Evolutionary conservation across 2,113 vertebrate species (phyloP), one percentile per base, ranked within the genome.

Genomic region (Mormyrus lacerda): DNA sequence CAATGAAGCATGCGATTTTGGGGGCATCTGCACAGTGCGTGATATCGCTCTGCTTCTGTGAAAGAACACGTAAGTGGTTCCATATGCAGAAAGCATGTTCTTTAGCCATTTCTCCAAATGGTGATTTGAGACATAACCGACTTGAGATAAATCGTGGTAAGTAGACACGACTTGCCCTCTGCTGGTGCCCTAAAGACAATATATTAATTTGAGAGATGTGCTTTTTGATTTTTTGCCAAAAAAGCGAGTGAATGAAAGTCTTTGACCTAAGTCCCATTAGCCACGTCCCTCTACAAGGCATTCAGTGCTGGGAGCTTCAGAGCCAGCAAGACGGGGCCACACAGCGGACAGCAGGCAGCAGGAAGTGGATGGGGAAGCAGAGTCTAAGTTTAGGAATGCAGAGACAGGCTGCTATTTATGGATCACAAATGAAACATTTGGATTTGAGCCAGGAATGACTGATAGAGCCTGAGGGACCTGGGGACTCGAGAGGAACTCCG

Each of bases 301-400:
- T 31, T 55, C 27, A 39, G n/a, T 13, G 51, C 85, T 19, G 85
- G 85, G 31, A 35, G 21, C 84, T 27, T 45, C 47, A 17, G 47
- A 5, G 84, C n/a, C 47, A 27, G 13, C 44, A 35, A 15, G 84
- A 2, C 31, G n/a, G 47, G 47, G 47, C 48, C 48, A 87, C 47
- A 19, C 85, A 51, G 15, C 85, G 27, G 85, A 13, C 50, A 55
- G 31, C 85, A 51, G 85, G 85, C 85, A 55, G 31, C 85, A 31
- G 85, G 85, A 87, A 87, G 85, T 53, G 48, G 4, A 87, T 50
- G 47, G 31, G 50, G 85, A 87, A 31, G 5, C 48, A 10, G 50
- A 21, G 85, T 87, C n/a, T 87, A 87, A 87, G 85, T 55, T 87
- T 87, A 87, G 85, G 85, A 55, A 87, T 42, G 13, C n/a, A 87